Evolutionary conservation across 2,113 vertebrate genomes (phyloP).

Genomic region (Piprites chloris): DNA sequence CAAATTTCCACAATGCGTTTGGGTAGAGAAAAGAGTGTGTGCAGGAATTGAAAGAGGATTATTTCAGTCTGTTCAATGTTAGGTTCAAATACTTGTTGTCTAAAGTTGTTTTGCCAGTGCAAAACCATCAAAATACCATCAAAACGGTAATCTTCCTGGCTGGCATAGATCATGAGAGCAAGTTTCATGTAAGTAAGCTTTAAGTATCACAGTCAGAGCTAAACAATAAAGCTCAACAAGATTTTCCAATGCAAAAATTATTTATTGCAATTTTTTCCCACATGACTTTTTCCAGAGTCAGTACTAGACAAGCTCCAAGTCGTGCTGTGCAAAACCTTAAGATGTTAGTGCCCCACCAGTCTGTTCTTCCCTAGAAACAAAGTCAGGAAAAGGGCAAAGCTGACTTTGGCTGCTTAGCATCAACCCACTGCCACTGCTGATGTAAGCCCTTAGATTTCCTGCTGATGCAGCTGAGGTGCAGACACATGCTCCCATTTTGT

Average conservation of each 20-base stretch:
- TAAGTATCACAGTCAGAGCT: neutral
- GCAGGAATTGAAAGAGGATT: neutral
- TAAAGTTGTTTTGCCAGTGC: neutral
- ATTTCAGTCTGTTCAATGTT: neutral
- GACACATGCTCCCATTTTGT: neutral
- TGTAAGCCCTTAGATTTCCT: neutral
- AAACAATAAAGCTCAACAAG: neutral
- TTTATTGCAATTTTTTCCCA: neutral
- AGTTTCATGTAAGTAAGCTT: neutral
- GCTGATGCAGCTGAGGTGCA: neutral
- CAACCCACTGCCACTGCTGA: neutral
- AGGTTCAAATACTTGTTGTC: neutral
- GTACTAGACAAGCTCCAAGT: neutral
- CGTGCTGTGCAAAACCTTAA: neutral
- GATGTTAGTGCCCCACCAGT: neutral
- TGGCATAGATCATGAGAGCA: neutral
- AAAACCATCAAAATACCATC: neutral
- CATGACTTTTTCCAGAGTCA: neutral
- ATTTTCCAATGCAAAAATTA: neutral
- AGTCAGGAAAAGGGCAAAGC: neutral
- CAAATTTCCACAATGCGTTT: neutral
- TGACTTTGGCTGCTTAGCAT: neutral
- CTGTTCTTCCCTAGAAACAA: neutral
- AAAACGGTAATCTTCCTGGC: neutral
- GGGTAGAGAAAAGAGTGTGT: neutral